Percentiles rank a stretch among this genome's conserved stretches.
Evolutionary conservation across 2,113 vertebrate species (phyloP).

Genomic region (Anhinga anhinga): DNA sequence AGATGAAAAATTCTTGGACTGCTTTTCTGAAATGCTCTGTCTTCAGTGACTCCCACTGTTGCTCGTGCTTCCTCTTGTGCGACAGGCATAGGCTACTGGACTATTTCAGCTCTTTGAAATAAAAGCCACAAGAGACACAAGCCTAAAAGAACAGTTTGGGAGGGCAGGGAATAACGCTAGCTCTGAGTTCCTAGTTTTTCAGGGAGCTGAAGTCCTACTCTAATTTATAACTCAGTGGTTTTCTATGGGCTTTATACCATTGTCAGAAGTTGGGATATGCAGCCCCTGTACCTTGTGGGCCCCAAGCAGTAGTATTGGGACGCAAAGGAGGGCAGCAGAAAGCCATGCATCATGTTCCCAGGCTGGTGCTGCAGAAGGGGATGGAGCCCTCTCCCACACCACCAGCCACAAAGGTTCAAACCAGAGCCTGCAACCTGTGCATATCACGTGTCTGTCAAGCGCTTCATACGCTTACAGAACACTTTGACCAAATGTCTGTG

Average conservation of each 20-base stretch:
- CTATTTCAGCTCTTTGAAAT: background rate
- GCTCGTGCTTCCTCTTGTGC: accelerated
- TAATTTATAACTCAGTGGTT: background rate
- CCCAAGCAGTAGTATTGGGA: background rate
- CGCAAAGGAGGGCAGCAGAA: background rate
- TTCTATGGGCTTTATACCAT: background rate
- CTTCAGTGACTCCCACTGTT: background rate
- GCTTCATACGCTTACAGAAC: background rate
- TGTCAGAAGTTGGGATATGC: background rate
- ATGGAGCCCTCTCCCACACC: background rate
- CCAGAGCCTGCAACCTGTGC: background rate
- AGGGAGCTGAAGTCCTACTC: background rate
- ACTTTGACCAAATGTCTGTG: background rate
- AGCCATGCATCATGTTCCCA: background rate
- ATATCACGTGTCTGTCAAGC: background rate
- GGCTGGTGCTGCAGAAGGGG: background rate
- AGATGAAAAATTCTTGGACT: background rate
- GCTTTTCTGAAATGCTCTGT: background rate
- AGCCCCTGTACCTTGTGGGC: background rate
- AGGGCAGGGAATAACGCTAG: background rate
- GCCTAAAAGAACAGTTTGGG: background rate
- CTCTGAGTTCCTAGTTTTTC: background rate
- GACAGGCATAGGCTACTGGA: background rate
- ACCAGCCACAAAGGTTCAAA: background rate
- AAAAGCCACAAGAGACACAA: background rate